Percentiles rank a stretch among this genome's conserved stretches.
phyloP scores from a whole-genome alignment of 2,888 invertebrate species.

The Cephus pygmeus region DNA sequence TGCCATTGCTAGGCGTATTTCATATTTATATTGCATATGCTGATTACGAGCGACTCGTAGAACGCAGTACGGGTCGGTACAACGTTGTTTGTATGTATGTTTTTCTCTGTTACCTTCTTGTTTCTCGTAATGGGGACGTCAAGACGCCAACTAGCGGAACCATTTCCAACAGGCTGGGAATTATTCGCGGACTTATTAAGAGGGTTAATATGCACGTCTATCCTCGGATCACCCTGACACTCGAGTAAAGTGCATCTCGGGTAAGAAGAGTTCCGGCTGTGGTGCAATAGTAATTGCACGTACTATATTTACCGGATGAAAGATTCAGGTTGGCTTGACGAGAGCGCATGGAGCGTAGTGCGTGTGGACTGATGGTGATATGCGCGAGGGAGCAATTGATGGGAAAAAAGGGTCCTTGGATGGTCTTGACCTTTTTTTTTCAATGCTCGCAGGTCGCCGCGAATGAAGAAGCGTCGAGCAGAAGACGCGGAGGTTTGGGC shows the following conservation, averaged over 20 bases:
- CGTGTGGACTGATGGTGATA: neutral
- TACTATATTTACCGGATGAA: neutral
- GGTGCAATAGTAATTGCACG: neutral
- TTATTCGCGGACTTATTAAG: constrained; percentile 21
- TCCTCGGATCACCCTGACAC: constrained; percentile 10
- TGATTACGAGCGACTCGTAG: no score
- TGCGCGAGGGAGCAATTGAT: neutral
- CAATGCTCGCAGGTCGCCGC: constrained; percentile 16
- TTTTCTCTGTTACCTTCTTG: neutral
- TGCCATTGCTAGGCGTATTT: neutral
- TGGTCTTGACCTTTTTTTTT: neutral
- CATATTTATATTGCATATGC: no score
- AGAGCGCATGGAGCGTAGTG: neutral
- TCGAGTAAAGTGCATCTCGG: neutral
- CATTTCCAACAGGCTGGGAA: constrained; percentile 9
- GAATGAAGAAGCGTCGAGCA: constrained; percentile 20
- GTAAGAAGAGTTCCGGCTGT: neutral
- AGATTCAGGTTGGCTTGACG: neutral
- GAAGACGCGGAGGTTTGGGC: constrained; percentile 10
- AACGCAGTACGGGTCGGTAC: neutral
- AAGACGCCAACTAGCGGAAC: neutral
- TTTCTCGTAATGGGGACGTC: constrained; percentile 1
- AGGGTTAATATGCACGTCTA: constrained; percentile 19
- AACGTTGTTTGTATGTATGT: neutral
- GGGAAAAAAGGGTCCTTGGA: no score